Evolutionary conservation across 2,888 invertebrate species (phyloP).

Genomic region (Therioaphis trifolii): DNA sequence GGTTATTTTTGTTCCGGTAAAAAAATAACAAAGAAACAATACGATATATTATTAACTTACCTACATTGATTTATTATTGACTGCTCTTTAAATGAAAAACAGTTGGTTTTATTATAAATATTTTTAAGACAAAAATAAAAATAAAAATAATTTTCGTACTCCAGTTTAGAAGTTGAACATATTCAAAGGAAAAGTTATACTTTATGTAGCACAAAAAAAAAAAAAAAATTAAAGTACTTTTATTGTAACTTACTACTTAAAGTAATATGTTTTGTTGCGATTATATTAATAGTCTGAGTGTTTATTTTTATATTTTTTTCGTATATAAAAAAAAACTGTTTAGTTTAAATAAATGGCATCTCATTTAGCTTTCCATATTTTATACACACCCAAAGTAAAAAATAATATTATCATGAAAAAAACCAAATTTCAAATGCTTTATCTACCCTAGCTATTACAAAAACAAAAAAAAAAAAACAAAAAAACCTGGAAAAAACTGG

Average conservation of each 20-base stretch:
- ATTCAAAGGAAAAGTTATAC: not conserved
- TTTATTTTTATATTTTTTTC: not conserved
- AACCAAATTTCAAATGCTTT: not conserved
- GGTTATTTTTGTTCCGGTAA: too few species aligned
- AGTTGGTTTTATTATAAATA: too few species aligned
- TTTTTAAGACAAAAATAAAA: too few species aligned
- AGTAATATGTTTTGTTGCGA: not conserved
- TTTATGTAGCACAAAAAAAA: constrained; percentile 2
- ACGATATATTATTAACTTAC: too few species aligned
- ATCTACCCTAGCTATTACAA: not conserved
- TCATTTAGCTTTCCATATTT: constrained; percentile 15
- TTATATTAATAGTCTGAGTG: not conserved
- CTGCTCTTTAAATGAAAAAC: too few species aligned
- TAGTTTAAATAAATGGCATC: not conserved
- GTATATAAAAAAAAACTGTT: not conserved
- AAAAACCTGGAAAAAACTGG: too few species aligned
- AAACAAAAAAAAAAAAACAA: not conserved
- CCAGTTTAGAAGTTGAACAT: not conserved
- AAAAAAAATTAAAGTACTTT: not conserved
- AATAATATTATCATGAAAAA: not conserved
- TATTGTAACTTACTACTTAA: not conserved
- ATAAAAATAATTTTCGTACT: not conserved
- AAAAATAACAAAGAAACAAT: too few species aligned
- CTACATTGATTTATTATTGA: too few species aligned
- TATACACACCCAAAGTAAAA: not conserved